phyloP scores from a whole-genome alignment of 1,140 invertebrate genomes.

The Polyergus mexicanus region DNA sequence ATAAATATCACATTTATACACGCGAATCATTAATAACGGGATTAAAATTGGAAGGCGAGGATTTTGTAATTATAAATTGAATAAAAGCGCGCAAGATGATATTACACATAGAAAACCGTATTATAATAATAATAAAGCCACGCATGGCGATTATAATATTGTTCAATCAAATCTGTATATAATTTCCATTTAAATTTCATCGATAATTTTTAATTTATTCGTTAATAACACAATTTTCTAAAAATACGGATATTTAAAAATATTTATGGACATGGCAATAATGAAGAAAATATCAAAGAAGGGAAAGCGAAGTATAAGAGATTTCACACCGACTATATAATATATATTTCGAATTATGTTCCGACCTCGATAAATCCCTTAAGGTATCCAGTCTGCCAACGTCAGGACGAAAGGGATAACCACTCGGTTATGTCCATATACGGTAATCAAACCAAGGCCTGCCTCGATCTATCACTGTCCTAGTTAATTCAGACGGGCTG shows the following conservation, averaged over 20 bases:
- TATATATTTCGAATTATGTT: conserved; percentile 39
- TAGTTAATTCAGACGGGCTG: conserved; percentile 70
- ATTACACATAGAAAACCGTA: background rate
- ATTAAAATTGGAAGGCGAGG: conserved; percentile 45
- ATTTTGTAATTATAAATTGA: conserved; percentile 28
- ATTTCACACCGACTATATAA: too few species aligned
- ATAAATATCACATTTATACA: conserved; percentile 28
- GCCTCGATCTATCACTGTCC: conserved; percentile 77
- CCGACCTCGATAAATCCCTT: conserved; percentile 48
- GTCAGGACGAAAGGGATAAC: conserved; percentile 65
- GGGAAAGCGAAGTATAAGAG: background rate
- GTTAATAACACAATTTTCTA: background rate
- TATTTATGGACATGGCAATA: background rate
- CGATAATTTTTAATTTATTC: background rate
- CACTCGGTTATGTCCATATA: conserved; percentile 62
- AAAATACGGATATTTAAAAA: background rate
- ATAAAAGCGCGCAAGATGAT: background rate
- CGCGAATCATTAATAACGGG: conserved; percentile 32
- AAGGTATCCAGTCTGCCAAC: conserved; percentile 54
- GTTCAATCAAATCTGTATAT: background rate
- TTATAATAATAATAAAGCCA: conserved; percentile 29
- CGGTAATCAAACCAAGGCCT: conserved; percentile 47
- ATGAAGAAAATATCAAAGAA: background rate
- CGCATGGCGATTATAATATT: background rate
- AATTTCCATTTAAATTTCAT: background rate